Percentiles rank a stretch among this genome's conserved stretches.
Evolutionary conservation across 2,888 invertebrate species (phyloP).

Genomic region (Sphinx pinastri): DNA sequence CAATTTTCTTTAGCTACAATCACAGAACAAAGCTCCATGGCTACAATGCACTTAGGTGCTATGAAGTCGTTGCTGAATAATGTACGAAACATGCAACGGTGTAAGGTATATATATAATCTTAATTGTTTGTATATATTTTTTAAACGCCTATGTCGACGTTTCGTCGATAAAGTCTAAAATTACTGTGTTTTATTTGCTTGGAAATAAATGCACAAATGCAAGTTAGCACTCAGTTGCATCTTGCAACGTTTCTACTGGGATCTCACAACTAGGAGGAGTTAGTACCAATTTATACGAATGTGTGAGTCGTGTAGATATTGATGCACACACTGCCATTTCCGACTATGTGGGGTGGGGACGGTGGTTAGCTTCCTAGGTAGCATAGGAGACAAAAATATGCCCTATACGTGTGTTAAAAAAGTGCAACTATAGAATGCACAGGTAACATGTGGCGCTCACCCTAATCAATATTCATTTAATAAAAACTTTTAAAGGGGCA

Average conservation of each 20-base stretch:
- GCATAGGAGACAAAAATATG: not conserved
- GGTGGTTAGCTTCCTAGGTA: not conserved
- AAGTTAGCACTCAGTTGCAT: not conserved
- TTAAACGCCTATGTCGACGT: no score
- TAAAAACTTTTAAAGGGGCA: no score
- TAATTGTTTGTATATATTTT: no score
- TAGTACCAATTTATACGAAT: not conserved
- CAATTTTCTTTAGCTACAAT: no score
- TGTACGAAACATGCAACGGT: no score
- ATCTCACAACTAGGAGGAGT: not conserved
- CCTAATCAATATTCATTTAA: not conserved
- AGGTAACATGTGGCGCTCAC: not conserved
- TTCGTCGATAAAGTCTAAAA: no score
- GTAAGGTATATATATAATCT: no score
- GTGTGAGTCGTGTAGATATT: not conserved
- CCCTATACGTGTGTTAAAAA: not conserved
- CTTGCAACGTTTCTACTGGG: not conserved
- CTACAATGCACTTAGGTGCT: no score
- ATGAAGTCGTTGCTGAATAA: no score
- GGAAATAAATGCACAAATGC: not conserved
- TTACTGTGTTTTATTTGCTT: not conserved
- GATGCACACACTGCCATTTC: not conserved
- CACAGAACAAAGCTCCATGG: no score
- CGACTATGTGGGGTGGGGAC: not conserved
- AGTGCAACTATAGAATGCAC: not conserved